These are phyloP conservation scores for Mus spicilegus DNA, from an alignment of 2,113 vertebrate species.

Conservation along the genomic window DNA sequence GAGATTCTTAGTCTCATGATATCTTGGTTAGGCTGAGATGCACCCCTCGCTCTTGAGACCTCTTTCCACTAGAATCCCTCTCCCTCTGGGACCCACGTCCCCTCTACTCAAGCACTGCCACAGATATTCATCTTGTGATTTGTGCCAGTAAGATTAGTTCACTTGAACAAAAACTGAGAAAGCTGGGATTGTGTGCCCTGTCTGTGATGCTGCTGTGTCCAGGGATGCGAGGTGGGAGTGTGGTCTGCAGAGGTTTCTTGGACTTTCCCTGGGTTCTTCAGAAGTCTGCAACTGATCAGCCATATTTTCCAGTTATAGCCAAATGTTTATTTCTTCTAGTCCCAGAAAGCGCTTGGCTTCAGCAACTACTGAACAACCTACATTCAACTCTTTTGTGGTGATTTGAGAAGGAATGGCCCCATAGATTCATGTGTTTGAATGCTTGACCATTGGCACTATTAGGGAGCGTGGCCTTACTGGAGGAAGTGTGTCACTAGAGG, in stretches of 20 bases:
- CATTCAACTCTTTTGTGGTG: neutral
- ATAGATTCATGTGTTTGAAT: neutral
- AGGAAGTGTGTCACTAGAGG: too few relatives aligned
- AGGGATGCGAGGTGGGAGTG: neutral
- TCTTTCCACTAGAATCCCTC: neutral
- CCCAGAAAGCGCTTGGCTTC: slow-evolving; percentile 27
- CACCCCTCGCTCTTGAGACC: neutral
- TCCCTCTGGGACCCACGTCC: neutral
- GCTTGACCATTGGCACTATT: too few relatives aligned
- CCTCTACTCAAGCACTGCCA: neutral
- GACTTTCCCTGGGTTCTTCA: neutral
- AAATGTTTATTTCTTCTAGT: neutral
- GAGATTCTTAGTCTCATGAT: neutral
- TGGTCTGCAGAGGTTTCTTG: neutral
- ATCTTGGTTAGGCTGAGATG: neutral
- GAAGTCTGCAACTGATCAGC: neutral
- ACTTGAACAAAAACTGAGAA: neutral
- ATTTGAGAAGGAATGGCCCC: neutral
- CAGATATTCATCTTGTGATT: slow-evolving; percentile 6
- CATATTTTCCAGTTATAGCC: neutral
- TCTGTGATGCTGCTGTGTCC: neutral
- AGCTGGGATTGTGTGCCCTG: neutral
- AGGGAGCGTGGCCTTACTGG: neutral
- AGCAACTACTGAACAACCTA: neutral
- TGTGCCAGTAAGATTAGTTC: slow-evolving; percentile 4